Percentiles rank a stretch among this genome's conserved stretches.
phyloP scores from a whole-genome alignment of 2,888 invertebrate species.

The Phaonia tiefii region DNA sequence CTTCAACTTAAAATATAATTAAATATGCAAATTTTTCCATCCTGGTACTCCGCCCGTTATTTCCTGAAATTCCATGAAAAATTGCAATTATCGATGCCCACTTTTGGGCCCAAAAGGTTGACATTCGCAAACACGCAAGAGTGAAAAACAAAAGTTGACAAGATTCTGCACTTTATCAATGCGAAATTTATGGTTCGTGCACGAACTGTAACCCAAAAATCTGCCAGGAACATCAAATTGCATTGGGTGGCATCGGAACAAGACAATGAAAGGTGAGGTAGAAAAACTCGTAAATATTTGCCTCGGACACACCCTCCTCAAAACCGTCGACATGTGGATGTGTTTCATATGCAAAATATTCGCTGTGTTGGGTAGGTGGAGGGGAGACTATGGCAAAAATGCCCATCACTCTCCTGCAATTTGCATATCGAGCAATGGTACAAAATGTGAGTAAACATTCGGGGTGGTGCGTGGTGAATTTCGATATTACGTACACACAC shows the following conservation, averaged over 20 bases:
- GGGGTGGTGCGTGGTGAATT: no score
- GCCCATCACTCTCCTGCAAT: not conserved
- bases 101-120: conserved; percentile 30
- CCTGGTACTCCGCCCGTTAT: no score
- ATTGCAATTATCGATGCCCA: conserved; percentile 56
- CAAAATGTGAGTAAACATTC: not conserved
- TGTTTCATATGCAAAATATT: conserved; percentile 20
- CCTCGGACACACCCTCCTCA: conserved; percentile 38
- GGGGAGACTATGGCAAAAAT: not conserved
- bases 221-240: not conserved
- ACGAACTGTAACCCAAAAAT: conserved; percentile 43
- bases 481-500: no score
- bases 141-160: not conserved
- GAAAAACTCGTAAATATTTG: conserved; percentile 57
- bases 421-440: not conserved
- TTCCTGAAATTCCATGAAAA: conserved; percentile 57
- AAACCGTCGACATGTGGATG: not conserved
- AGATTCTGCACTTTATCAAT: conserved; percentile 35
- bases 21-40: conserved; percentile 29
- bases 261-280: conserved; percentile 33
- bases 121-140: no score
- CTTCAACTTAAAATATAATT: not conserved
- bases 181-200: conserved; percentile 52
- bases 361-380: not conserved
- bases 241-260: no score